These are phyloP conservation scores for Taeniopygia guttata DNA, from an alignment of 2,797 vertebrate genomes.

Conservation along the genomic window DNA sequence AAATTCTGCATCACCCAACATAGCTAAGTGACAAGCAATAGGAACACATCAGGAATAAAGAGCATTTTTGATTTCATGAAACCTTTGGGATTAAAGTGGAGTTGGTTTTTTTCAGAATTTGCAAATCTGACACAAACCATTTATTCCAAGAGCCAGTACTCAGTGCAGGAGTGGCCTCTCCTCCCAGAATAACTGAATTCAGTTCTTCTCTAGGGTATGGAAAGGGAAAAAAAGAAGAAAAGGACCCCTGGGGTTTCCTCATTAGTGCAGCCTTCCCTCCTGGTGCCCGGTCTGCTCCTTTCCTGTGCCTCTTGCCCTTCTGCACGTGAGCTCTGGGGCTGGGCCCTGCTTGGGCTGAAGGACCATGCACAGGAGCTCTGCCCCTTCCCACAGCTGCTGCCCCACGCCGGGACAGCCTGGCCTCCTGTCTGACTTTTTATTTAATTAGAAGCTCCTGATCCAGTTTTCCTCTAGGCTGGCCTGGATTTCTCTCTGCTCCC, in stretches of 20 bases:
- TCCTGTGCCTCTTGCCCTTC: not conserved
- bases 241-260: not conserved
- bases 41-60: not conserved
- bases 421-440: not conserved
- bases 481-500: not conserved
- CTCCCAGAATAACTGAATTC: not conserved
- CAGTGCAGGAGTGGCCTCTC: not conserved
- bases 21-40: not conserved
- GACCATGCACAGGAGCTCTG: not conserved
- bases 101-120: not conserved
- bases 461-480: not conserved
- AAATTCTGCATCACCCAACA: not conserved
- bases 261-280: accelerated
- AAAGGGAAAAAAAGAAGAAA: not conserved
- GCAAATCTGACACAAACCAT: not conserved
- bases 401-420: not conserved
- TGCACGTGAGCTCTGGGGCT: accelerated
- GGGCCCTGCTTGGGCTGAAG: not conserved
- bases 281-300: not conserved
- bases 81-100: not conserved
- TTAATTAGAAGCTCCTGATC: not conserved
- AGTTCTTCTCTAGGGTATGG: not conserved
- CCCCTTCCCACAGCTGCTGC: not conserved
- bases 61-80: not conserved
- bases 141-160: not conserved